Conservation (phyloP, 2,113 vertebrate species). For the Turdus rufiventris region DNA sequence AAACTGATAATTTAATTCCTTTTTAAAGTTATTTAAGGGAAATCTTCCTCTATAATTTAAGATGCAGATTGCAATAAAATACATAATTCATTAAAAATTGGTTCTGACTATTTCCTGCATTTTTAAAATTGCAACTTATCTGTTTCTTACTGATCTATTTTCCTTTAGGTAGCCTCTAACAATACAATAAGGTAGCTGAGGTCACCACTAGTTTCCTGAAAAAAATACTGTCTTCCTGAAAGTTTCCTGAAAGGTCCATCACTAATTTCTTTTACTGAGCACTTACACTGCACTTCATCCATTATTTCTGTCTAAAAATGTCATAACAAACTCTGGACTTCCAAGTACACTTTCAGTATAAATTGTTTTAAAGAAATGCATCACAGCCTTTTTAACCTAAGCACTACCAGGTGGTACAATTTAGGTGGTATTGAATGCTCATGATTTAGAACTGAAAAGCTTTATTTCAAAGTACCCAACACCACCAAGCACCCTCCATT, state of each 20-base stretch:
- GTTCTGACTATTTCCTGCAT: neutral
- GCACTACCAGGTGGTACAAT: neutral
- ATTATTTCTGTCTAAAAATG: neutral
- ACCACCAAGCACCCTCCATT: fast-evolving
- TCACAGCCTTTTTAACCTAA: neutral
- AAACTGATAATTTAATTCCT: fast-evolving
- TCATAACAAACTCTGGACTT: neutral
- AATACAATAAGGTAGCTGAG: neutral
- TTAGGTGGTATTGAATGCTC: fast-evolving
- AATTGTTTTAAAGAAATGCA: neutral
- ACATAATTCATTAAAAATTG: neutral
- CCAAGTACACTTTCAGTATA: neutral
- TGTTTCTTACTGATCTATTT: neutral
- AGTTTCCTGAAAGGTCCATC: neutral
- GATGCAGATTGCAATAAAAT: neutral
- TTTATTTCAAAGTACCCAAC: neutral
- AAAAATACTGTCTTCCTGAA: neutral
- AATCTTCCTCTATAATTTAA: neutral
- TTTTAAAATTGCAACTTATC: neutral
- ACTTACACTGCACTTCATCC: fast-evolving
- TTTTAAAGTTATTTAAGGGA: neutral
- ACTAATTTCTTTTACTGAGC: neutral
- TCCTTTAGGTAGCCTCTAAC: neutral
- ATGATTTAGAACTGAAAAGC: neutral
- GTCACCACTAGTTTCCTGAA: neutral